phyloP scores from a whole-genome alignment of 2,113 vertebrate species.

The Azemiops feae region DNA sequence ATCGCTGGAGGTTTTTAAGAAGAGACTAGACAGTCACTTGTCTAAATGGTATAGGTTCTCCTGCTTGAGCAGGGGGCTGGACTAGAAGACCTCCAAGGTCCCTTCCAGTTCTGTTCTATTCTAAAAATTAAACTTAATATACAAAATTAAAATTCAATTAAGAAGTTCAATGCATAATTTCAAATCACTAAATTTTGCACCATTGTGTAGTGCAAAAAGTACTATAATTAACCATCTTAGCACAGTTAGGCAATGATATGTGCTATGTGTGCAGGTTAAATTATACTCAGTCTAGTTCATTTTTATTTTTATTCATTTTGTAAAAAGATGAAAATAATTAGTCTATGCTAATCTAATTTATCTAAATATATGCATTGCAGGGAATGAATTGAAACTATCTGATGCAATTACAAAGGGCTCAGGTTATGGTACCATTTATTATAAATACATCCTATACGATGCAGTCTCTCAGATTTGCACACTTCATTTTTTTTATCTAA shows the following conservation, averaged over 20 bases:
- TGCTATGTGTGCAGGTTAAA: not conserved
- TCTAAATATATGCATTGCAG: not conserved
- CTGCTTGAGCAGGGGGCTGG: no score
- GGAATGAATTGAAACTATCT: not conserved
- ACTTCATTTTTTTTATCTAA: not conserved
- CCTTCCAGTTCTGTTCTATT: no score
- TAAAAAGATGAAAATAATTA: not conserved
- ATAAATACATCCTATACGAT: not conserved
- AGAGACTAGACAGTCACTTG: no score
- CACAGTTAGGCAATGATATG: not conserved
- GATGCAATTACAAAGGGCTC: not conserved
- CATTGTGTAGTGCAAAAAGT: not conserved
- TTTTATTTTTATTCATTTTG: not conserved
- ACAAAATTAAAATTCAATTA: not conserved
- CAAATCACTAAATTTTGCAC: not conserved
- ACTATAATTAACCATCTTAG: not conserved
- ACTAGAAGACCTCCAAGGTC: no score
- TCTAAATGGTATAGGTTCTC: no score
- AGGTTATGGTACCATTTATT: not conserved
- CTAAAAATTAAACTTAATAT: not conserved
- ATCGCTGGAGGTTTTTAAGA: no score
- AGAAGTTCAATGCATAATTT: not conserved
- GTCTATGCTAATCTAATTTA: not conserved
- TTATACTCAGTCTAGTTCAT: not conserved
- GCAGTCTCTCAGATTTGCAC: not conserved